Conservation (phyloP, 2,113 vertebrate genomes). For the Bos taurus region ARS-UCD2.0 NC_037328.1:41993001-41993500, state of each 20-base stretch:
- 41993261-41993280: not conserved
- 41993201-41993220: not conserved
- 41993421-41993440: not conserved
- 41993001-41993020: not conserved
- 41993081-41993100: not conserved
- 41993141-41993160: not conserved
- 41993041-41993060: not conserved
- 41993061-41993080: not conserved
- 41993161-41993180: constrained; percentile 19
- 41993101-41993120: not conserved
- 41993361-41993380: not conserved
- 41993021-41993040: not conserved
- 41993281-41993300: not conserved
- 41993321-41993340: not conserved
- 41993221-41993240: not conserved
- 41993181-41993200: not conserved
- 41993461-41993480: not conserved
- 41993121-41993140: not conserved
- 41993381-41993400: not conserved
- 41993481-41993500: not conserved
- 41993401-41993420: not conserved
- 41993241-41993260: not conserved
- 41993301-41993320: not conserved
- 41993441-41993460: not conserved
- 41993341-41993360: not conserved